Conservation (phyloP, 2,797 vertebrate genomes). For the Myotis findleyi region DNA sequence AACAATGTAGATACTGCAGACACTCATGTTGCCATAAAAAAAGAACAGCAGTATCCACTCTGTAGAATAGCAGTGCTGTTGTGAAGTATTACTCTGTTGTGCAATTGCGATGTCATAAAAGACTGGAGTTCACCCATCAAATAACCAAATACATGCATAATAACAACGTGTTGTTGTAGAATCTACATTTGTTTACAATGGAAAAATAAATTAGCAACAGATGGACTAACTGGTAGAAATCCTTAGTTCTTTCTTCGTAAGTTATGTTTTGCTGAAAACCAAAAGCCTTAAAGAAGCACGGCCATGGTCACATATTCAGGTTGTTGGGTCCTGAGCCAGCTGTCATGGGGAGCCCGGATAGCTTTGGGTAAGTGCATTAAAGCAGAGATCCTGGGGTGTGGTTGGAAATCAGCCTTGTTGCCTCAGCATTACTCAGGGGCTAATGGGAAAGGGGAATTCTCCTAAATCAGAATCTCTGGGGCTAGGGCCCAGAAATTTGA, state of each 20-base stretch:
- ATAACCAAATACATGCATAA: neutral
- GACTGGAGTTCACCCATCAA: neutral
- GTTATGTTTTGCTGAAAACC: slow-evolving; percentile 21
- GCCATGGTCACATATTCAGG: neutral
- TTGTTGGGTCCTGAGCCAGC: accelerated
- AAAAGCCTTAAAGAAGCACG: neutral
- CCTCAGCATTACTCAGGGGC: neutral
- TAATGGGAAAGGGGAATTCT: neutral
- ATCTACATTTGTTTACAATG: neutral
- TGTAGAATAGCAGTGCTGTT: neutral
- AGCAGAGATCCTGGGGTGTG: accelerated
- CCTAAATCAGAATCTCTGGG: neutral
- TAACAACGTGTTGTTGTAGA: neutral
- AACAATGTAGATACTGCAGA: neutral
- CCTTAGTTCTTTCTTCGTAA: neutral
- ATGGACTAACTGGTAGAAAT: neutral
- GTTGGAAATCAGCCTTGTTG: neutral
- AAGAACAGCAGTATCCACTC: no score
- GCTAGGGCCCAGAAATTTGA: neutral
- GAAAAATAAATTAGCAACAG: slow-evolving; percentile 41
- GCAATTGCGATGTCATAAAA: neutral
- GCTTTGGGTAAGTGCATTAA: neutral
- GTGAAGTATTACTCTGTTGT: neutral
- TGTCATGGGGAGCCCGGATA: accelerated
- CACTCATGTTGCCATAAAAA: neutral